Evolutionary conservation across 2,888 invertebrate species (phyloP).

Genomic region (Coenonympha arcania): DNA sequence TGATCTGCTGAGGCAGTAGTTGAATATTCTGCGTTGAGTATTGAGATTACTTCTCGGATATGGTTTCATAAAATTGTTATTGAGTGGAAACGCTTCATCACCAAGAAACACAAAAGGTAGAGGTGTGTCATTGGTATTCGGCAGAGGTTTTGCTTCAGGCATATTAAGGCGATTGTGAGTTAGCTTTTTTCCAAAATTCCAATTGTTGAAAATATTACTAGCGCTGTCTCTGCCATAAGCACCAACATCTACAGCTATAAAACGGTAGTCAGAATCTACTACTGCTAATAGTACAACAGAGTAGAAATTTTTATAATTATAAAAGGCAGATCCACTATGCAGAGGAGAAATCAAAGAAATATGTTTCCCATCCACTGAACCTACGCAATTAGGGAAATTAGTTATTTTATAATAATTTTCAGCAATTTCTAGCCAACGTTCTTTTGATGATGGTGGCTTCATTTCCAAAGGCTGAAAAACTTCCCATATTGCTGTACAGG

Average conservation of each 20-base stretch:
- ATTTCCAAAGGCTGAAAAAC: neutral
- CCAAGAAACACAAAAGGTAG: neutral
- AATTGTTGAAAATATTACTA: neutral
- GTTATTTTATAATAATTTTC: constrained; percentile 17
- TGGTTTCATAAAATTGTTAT: neutral
- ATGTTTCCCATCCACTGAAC: constrained; percentile 30
- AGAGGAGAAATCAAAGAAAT: constrained; percentile 23
- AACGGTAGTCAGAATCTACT: constrained; percentile 24
- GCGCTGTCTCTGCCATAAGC: constrained; percentile 28
- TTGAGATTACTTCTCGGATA: neutral
- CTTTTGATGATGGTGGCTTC: neutral
- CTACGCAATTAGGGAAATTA: constrained; percentile 30
- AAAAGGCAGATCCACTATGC: constrained; percentile 28
- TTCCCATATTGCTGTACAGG: neutral
- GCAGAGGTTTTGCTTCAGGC: neutral
- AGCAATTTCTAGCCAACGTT: neutral
- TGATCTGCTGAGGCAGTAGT: neutral
- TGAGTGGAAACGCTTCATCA: neutral
- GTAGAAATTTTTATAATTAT: constrained; percentile 27
- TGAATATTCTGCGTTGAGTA: neutral
- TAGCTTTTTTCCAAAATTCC: neutral
- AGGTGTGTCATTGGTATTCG: neutral
- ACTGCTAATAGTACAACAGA: constrained; percentile 29
- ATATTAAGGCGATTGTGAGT: neutral
- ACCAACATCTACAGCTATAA: constrained; percentile 26